Percentiles rank a stretch among this genome's conserved stretches.
phyloP scores from a whole-genome alignment of 2,888 invertebrate species.

The Tethea ocularis region DNA sequence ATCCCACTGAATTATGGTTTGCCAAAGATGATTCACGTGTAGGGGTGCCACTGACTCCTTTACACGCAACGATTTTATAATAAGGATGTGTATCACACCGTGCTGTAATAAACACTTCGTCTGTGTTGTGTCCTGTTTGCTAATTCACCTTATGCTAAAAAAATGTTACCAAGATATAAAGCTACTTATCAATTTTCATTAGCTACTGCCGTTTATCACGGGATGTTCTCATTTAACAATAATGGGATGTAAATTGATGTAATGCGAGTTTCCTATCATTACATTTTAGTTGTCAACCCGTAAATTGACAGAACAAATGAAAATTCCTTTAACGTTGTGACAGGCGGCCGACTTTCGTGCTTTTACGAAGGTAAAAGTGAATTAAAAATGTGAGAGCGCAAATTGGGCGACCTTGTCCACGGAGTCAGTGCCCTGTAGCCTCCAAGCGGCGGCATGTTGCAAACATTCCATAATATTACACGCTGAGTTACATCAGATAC shows the following conservation, averaged over 20 bases:
- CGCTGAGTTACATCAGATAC: conserved; percentile 1
- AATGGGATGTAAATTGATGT: background rate
- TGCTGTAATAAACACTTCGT: background rate
- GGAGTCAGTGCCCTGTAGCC: conserved; percentile 3
- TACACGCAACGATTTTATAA: background rate
- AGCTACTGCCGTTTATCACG: too few relatives aligned
- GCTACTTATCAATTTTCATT: background rate
- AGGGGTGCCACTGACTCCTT: background rate
- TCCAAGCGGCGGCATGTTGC: background rate
- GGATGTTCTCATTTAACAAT: background rate
- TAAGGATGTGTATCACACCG: background rate
- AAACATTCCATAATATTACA: conserved; percentile 4
- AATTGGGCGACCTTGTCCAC: conserved; percentile 2
- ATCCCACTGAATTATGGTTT: background rate
- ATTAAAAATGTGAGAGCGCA: background rate
- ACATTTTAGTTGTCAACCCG: background rate
- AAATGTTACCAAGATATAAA: too few relatives aligned
- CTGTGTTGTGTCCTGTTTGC: background rate
- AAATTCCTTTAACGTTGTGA: background rate
- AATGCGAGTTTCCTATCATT: background rate
- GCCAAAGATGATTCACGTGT: background rate
- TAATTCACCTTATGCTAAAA: too few relatives aligned
- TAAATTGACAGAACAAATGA: background rate
- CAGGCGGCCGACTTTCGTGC: background rate
- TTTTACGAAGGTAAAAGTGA: background rate